phyloP scores from a whole-genome alignment of 2,797 vertebrate species.

The Lithobates sylvaticus region DNA sequence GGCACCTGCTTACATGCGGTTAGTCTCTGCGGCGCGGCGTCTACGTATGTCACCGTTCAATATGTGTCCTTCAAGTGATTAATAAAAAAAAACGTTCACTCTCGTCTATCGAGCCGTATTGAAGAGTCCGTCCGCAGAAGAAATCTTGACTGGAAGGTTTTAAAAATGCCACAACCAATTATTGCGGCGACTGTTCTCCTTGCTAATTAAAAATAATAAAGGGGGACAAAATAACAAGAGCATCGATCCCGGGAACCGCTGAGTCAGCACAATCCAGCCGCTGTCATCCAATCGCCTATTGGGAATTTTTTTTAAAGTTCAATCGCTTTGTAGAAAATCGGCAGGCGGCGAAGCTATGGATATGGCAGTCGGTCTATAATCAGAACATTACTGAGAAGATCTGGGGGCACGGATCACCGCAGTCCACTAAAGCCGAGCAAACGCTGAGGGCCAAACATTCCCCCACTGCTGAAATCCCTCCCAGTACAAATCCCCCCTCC shows the following conservation, averaged over 20 bases:
- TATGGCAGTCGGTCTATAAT: slow-evolving; percentile 60
- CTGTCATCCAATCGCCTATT: slow-evolving; percentile 60
- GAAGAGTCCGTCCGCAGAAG: not conserved
- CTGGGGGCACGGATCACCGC: slow-evolving; percentile 58
- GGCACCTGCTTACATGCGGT: not conserved
- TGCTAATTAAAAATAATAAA: slow-evolving; percentile 52
- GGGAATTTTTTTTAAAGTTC: slow-evolving; percentile 65
- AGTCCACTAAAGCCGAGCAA: not conserved
- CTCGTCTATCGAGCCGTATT: not conserved
- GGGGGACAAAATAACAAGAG: slow-evolving; percentile 42
- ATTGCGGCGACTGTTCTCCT: slow-evolving; percentile 6
- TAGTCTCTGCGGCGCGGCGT: not conserved
- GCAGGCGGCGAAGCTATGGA: slow-evolving; percentile 62
- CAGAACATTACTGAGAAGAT: slow-evolving; percentile 62
- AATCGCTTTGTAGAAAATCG: slow-evolving; percentile 66
- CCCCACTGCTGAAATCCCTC: too few species aligned
- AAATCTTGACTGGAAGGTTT: slow-evolving; percentile 13
- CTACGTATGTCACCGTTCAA: not conserved
- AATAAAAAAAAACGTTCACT: not conserved
- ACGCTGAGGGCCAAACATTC: too few species aligned
- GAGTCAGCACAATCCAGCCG: slow-evolving; percentile 62
- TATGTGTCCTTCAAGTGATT: not conserved
- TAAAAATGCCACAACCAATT: slow-evolving; percentile 45
- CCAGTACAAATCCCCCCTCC: too few species aligned
- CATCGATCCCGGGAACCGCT: slow-evolving; percentile 50